Conservation (phyloP, 2,888 invertebrate species). For the Spilosoma lubricipeda region DNA sequence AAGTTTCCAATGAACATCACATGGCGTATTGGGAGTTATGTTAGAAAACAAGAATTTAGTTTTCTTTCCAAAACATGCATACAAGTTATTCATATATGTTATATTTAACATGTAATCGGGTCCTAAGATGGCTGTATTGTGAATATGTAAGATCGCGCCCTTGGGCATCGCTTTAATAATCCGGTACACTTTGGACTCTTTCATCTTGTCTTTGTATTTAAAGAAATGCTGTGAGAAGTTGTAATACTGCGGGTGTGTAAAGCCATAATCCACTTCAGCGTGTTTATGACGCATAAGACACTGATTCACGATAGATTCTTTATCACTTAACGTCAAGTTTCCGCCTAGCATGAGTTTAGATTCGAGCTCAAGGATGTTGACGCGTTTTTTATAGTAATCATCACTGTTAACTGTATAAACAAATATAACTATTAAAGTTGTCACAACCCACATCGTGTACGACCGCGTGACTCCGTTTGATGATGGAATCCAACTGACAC, state of each 20-base stretch:
- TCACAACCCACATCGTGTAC: slow-evolving; percentile 17
- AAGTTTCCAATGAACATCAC: slow-evolving; percentile 76
- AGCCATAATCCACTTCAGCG: slow-evolving; percentile 83
- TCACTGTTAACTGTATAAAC: slow-evolving; percentile 45
- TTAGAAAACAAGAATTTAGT: slow-evolving; percentile 65
- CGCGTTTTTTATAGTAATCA: slow-evolving; percentile 66
- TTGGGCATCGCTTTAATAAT: slow-evolving; percentile 91
- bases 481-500: not conserved
- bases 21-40: slow-evolving; percentile 54
- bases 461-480: not conserved
- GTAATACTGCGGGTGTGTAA: slow-evolving; percentile 85
- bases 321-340: slow-evolving; percentile 73
- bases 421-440: slow-evolving; percentile 28
- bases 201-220: slow-evolving; percentile 85
- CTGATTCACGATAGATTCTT: slow-evolving; percentile 84
- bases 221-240: slow-evolving; percentile 90
- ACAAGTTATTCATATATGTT: slow-evolving; percentile 88
- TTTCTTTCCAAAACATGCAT: slow-evolving; percentile 75
- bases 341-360: slow-evolving; percentile 82
- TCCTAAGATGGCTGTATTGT: slow-evolving; percentile 88
- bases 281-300: slow-evolving; percentile 87
- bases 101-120: slow-evolving; percentile 88
- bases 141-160: slow-evolving; percentile 90
- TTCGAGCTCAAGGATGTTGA: slow-evolving; percentile 81
- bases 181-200: slow-evolving; percentile 88